Percentiles rank a stretch among this genome's conserved stretches.
Evolutionary conservation across 2,888 invertebrate species (phyloP).

Genomic region (Ectemnius cavifrons): DNA sequence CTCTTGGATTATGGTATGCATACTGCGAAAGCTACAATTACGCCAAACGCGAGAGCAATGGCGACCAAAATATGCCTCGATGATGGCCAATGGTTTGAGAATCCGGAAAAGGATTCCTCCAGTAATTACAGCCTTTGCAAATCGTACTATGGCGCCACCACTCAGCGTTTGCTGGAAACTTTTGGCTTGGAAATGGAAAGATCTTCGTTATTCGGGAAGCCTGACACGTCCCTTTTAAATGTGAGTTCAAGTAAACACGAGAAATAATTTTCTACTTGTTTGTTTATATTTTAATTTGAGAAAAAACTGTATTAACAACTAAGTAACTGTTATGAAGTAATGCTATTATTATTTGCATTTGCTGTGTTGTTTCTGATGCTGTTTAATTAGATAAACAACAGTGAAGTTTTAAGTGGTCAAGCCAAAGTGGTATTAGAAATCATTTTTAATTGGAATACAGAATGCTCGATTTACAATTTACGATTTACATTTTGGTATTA

Average conservation of each 20-base stretch:
- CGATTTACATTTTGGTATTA: too few species aligned
- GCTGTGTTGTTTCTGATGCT: too few species aligned
- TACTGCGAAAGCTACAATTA: not conserved
- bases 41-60: slow-evolving; percentile 16
- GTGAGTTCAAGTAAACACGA: slow-evolving; percentile 49
- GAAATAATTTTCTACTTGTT: too few species aligned
- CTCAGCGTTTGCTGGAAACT: not conserved
- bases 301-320: too few species aligned
- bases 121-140: slow-evolving; percentile 79
- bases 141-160: slow-evolving; percentile 46
- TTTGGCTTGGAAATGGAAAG: slow-evolving; percentile 29
- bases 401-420: too few species aligned
- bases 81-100: slow-evolving; percentile 79
- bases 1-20: slow-evolving; percentile 43
- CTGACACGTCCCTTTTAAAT: slow-evolving; percentile 54
- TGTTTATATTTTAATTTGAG: too few species aligned
- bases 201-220: slow-evolving; percentile 25
- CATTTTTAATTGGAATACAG: too few species aligned
- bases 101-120: slow-evolving; percentile 74
- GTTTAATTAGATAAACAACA: too few species aligned
- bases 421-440: too few species aligned
- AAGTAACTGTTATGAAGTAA: too few species aligned
- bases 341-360: too few species aligned
- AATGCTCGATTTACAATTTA: too few species aligned
- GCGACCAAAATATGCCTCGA: slow-evolving; percentile 79